Conservation (phyloP, 2,888 invertebrate species). For the Thalpophila matura region DNA sequence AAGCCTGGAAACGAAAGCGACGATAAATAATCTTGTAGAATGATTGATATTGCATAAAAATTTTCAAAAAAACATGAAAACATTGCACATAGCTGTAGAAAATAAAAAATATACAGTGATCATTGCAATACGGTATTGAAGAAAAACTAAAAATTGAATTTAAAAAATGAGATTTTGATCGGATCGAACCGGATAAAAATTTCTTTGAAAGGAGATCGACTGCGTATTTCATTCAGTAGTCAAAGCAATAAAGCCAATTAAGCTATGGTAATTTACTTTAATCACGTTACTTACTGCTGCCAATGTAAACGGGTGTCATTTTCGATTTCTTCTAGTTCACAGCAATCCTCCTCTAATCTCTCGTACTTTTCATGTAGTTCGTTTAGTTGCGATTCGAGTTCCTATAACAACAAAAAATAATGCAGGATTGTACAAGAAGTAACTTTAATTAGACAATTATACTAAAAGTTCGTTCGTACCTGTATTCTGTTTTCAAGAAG, state of each 20-base stretch:
- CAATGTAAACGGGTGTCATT: slow-evolving; percentile 93
- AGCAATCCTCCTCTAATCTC: slow-evolving; percentile 93
- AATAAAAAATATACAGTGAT: too few species aligned
- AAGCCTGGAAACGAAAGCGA: slow-evolving; percentile 77
- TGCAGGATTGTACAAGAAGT: background rate
- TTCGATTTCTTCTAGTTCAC: slow-evolving; percentile 94
- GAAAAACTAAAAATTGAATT: too few species aligned
- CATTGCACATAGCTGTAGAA: too few species aligned
- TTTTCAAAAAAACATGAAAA: too few species aligned
- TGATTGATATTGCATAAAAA: background rate
- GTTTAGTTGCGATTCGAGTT: slow-evolving; percentile 89
- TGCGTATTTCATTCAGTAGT: background rate
- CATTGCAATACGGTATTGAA: too few species aligned
- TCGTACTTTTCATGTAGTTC: slow-evolving; percentile 92
- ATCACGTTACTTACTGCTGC: slow-evolving; percentile 87
- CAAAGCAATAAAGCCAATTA: slow-evolving; percentile 1
- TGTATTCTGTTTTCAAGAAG: slow-evolving; percentile 88
- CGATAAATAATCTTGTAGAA: background rate
- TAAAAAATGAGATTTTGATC: too few species aligned
- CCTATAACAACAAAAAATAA: slow-evolving; percentile 71
- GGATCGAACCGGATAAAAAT: too few species aligned
- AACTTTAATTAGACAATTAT: too few species aligned
- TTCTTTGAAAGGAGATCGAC: too few species aligned
- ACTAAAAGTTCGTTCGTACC: slow-evolving; percentile 69
- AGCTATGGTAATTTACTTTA: slow-evolving; percentile 21